phyloP scores from a whole-genome alignment of 2,888 invertebrate species.

The Orthosia incerta region DNA sequence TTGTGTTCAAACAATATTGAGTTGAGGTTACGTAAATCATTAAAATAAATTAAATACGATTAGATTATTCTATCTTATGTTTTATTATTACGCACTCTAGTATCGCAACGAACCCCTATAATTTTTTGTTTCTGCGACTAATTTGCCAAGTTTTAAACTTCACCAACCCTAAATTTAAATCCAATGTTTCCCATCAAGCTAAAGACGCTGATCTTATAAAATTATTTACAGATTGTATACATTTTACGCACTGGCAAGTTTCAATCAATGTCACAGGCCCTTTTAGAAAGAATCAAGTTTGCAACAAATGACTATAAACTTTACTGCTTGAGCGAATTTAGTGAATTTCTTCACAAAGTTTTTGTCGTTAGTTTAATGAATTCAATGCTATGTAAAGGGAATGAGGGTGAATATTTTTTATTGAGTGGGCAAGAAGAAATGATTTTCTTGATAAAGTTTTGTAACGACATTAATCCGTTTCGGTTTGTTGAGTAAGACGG shows the following conservation, averaged over 20 bases:
- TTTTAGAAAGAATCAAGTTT: constrained; percentile 63
- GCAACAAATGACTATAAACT: constrained; percentile 58
- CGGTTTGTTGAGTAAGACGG: constrained; percentile 42
- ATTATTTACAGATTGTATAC: constrained; percentile 73
- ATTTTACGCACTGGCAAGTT: constrained; percentile 78
- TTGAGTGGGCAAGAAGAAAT: constrained; percentile 45
- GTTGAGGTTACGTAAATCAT: background rate
- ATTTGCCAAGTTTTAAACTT: background rate
- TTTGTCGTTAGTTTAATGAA: constrained; percentile 57
- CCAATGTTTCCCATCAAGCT: constrained; percentile 66
- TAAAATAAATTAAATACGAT: background rate
- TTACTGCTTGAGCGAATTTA: constrained; percentile 46
- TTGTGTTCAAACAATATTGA: background rate
- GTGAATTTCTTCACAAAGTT: constrained; percentile 53
- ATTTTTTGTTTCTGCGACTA: background rate
- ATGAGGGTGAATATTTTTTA: constrained; percentile 55
- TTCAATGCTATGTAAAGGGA: constrained; percentile 45
- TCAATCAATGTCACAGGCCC: constrained; percentile 72
- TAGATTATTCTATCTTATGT: background rate
- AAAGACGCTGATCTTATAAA: constrained; percentile 64
- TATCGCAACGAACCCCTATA: background rate
- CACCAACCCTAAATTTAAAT: constrained; percentile 35
- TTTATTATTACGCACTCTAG: background rate
- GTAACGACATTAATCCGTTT: constrained; percentile 52
- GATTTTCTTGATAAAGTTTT: constrained; percentile 41